A percentile compares a stretch with the other conserved stretches of the same genome.
phyloP scores from a whole-genome alignment of 2,888 invertebrate species.

The Holacanthella duospinosa region DNA sequence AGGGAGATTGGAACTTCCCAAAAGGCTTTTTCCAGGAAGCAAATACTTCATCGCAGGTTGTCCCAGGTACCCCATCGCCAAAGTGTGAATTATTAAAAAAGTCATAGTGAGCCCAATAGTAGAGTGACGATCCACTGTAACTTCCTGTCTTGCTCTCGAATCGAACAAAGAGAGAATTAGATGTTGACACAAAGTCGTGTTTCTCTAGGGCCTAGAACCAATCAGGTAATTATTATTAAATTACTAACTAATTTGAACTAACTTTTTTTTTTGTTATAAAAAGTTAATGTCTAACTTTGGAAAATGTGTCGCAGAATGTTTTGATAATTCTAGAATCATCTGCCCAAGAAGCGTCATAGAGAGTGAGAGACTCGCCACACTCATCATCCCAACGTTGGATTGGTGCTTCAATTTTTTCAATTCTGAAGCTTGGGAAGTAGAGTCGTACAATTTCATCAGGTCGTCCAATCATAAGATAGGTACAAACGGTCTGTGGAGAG shows the following conservation, averaged over 20 bases:
- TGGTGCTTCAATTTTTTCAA: slow-evolving; percentile 47
- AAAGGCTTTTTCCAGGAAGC: slow-evolving; percentile 66
- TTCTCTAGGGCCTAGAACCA: slow-evolving; percentile 89
- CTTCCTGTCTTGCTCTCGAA: slow-evolving; percentile 87
- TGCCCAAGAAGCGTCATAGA: slow-evolving; percentile 77
- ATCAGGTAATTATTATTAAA: no score
- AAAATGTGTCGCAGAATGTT: slow-evolving; percentile 88
- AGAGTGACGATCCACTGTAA: slow-evolving; percentile 51
- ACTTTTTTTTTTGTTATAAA: no score
- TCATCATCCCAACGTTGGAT: slow-evolving; percentile 76
- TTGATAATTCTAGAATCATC: slow-evolving; percentile 84
- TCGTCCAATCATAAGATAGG: slow-evolving; percentile 76
- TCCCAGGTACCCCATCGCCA: slow-evolving; percentile 68
- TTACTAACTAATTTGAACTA: no score
- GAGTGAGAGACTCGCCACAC: slow-evolving; percentile 77
- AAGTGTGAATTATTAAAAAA: slow-evolving; percentile 83
- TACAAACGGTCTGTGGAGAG: slow-evolving; percentile 83
- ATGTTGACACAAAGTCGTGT: slow-evolving; percentile 80
- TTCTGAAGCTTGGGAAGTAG: slow-evolving; percentile 69
- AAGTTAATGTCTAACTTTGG: no score
- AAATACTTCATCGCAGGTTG: slow-evolving; percentile 77
- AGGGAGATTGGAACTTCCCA: slow-evolving; percentile 67
- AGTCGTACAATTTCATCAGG: slow-evolving; percentile 76
- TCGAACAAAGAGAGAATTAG: slow-evolving; percentile 72
- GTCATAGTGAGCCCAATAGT: slow-evolving; percentile 89